Evolutionary conservation across 2,797 vertebrate genomes (phyloP), one percentile per base, ranked within the genome.

Genomic region (Tamandua tetradactyla): DNA sequence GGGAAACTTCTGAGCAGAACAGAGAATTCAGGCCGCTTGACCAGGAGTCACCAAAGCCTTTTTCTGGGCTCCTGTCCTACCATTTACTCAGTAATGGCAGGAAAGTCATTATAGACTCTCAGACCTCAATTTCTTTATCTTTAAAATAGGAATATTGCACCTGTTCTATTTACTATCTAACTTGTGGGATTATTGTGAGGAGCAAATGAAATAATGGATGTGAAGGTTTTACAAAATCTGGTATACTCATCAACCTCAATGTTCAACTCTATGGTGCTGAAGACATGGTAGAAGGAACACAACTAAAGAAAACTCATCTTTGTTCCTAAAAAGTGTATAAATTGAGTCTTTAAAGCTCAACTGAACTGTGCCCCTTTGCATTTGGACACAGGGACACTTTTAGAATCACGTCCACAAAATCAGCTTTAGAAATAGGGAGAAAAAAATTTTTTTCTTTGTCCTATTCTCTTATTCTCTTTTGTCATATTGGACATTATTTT

Each of bases 121-220:
- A 94, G 93, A 87, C 25, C 35, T 82, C 71, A 94, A 40, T 66
- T 69, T 87, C 15, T 61, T 55, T 4, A 11, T 30, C 32, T 66
- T 30, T 80, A 87, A 89, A 66, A 76, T 7, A 44, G 13, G 30
- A 25, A 49, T 30, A 75, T 68, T n/a, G 49, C 6, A 79, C 3
- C 10, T 49, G 11, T 52, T 68, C 37, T 52, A 6, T 37, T 23
- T 72, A 83, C 37, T 52, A 11, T 37, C 27, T 72, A 87, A 62
- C 8, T 37, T 83, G 35, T 32, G 64, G 64, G n/a, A 2, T 52
- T 27, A 78, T 12, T 69, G 0, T 35, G 47, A 74, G 62, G n/a
- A n/a, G 66, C 37, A 83, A 93, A 57, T 32, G 37, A 93, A 94
- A 86, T 59, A 85, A 81, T 8, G 35, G 61, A 69, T 3, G 87